Evolutionary conservation across 1,140 invertebrate genomes (phyloP), one percentile per base, ranked within the genome.

Genomic region (Drosophila lowei): DNA sequence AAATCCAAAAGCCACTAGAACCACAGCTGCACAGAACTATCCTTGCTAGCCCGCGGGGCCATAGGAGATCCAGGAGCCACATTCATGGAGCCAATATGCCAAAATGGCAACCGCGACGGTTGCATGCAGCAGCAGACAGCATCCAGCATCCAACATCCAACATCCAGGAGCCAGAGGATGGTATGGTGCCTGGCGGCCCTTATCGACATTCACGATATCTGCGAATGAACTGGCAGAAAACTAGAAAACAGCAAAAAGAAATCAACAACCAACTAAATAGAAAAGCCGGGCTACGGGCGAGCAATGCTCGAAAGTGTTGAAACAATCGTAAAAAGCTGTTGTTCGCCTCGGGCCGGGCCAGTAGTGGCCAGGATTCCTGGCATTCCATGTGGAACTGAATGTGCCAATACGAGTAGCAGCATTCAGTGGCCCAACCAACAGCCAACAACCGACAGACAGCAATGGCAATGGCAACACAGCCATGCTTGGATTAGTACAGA

Each of bases 1-100:
- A 86, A 86, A 86, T 86, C 83, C 66, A 77, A 88, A 88, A 88
- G 78, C 83, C 83, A 88, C 83, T 83, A 79, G 79, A 88, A 78
- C 81, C 74, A 66, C 81, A 86, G 48, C 50, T 25, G 4, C 23
- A 25, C 23, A 25, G 23, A 5, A 4, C 23, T 25, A 25, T 25
- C 23, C 23, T 5, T 5, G 61, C 77, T 5, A 38, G 34, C 34
- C 77, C 62, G 52, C 53, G 54, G 48, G 67, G 16, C 50, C 6
- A 18, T n/a, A 23, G 42, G 21, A 44, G 38, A 71, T 42, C 67
- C 48, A 60, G 62, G 49, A 38, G 34, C 11, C 34, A 13, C 34
- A 13, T 5, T 13, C 34, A 38, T 38, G 34, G 34, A 38, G 72
- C 73, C 73, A 84, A 84, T 84, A 84, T 84, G 79, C 61, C 79